Evolutionary conservation across 2,888 invertebrate species (phyloP).

Genomic region (Mimumesa dahlbomi): DNA sequence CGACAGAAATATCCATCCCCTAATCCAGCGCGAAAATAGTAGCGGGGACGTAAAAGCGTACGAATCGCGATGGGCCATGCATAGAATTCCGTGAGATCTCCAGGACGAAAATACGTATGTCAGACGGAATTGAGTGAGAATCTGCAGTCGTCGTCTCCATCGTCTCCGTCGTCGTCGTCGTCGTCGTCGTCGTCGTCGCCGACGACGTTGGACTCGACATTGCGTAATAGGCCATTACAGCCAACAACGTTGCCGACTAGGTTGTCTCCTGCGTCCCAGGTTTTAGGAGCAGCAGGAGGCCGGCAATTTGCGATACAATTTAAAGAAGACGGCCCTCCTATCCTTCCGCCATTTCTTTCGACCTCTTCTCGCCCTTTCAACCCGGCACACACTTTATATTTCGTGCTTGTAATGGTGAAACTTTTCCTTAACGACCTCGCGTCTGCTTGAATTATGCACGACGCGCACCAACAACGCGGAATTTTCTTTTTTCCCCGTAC

Average conservation of each 20-base stretch:
- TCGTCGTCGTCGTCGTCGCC: too few relatives aligned
- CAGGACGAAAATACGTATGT: conserved; percentile 43
- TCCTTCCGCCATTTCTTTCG: conserved; percentile 53
- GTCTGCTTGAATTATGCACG: conserved; percentile 72
- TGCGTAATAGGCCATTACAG: conserved; percentile 68
- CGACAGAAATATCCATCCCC: too few relatives aligned
- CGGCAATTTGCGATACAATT: conserved; percentile 76
- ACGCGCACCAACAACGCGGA: conserved; percentile 54
- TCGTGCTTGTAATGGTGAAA: conserved; percentile 74
- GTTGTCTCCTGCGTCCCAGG: conserved; percentile 35
- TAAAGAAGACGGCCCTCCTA: conserved; percentile 69
- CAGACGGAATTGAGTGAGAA: conserved; percentile 49
- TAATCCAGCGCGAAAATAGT: neutral
- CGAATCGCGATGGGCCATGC: neutral
- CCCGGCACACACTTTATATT: conserved; percentile 58
- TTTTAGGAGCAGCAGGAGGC: conserved; percentile 49
- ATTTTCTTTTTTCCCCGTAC: conserved; percentile 32
- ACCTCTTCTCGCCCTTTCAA: conserved; percentile 21
- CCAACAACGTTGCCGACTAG: conserved; percentile 33
- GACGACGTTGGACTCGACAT: conserved; percentile 55
- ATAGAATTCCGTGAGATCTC: neutral
- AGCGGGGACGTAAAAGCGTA: too few relatives aligned
- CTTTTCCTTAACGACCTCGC: conserved; percentile 74
- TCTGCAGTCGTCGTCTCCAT: conserved; percentile 53
- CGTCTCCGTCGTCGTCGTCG: too few relatives aligned